These are phyloP conservation scores for Heliconius hortense DNA, from an alignment of 2,888 invertebrate species.

Conservation along the genomic window DNA sequence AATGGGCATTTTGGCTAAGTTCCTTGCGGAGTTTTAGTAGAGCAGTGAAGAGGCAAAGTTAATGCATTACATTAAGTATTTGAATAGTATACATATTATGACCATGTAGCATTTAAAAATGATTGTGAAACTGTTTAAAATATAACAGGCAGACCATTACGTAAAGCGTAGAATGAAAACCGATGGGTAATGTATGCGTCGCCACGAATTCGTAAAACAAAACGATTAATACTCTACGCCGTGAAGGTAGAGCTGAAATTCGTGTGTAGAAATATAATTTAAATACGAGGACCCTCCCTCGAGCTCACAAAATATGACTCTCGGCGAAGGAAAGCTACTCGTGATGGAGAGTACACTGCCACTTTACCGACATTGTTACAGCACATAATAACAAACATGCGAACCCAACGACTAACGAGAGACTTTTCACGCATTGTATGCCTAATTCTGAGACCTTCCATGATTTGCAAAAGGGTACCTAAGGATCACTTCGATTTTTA, in stretches of 20 bases:
- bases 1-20: constrained; percentile 29
- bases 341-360: constrained; percentile 58
- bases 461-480: constrained; percentile 33
- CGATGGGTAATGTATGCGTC: constrained; percentile 47
- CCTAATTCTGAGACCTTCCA: constrained; percentile 34
- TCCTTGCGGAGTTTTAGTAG: constrained; percentile 17
- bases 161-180: constrained; percentile 39
- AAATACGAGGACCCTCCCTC: constrained; percentile 39
- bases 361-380: constrained; percentile 56
- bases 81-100: constrained; percentile 20
- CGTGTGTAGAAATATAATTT: constrained; percentile 27
- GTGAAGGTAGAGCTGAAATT: constrained; percentile 31
- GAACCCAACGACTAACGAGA: constrained; percentile 35
- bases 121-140: constrained; percentile 34
- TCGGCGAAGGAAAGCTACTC: constrained; percentile 58
- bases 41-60: constrained; percentile 22
- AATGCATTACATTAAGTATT: constrained; percentile 33
- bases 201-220: constrained; percentile 38
- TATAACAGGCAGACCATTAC: constrained; percentile 40
- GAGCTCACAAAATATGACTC: constrained; percentile 39
- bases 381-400: constrained; percentile 43
- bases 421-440: constrained; percentile 34
- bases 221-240: constrained; percentile 26
- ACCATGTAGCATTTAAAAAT: constrained; percentile 32
- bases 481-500: constrained; percentile 35